Evolutionary conservation across 2,797 vertebrate genomes (phyloP), one percentile per base, ranked within the genome.

Genomic region (Botia kubotai): DNA sequence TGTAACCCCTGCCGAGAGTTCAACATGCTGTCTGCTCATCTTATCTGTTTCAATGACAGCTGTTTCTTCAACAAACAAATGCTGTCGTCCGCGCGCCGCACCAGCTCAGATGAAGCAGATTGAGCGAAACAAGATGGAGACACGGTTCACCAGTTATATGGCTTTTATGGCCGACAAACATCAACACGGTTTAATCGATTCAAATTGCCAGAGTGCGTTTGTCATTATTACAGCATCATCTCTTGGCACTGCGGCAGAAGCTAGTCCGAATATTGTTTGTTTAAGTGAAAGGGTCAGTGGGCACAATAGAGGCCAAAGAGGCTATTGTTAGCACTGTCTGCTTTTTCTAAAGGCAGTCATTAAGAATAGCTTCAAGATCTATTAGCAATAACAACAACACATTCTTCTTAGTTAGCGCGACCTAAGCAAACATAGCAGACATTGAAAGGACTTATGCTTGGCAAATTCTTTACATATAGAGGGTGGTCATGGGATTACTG

Each of bases 131-230:
- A 55, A 80, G 81, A 82, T 72, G 68, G 63, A 67, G 43, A 60
- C 58, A 77, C 33, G 58, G 55, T 81, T 74, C 55, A 77, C 65
- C 57, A 75, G 78, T 75, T 69, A 71, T 19, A 79, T 63, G 58
- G 52, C 50, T 73, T 71, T 78, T 80, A 72, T 52, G 80, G 77
- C 60, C 50, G 52, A 43, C 36, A 36, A 81, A 74, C 58, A 83
- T 69, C 81, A 75, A 58, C n/a, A 6, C 46, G 17, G n/a, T 82
- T 77, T 77, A 86, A 72, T 85, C 72, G 50, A 83, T 71, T 69
- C 21, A 81, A 73, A 85, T 85, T 65, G 62, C 80, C 33, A 19
- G 53, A 23, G 26, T 23, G 7, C 21, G 23, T 76, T 77, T 58
- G 65, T 83, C 81, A 79, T 82, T 80, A 78, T 71, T 72, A 75